Evolutionary conservation across 2,113 vertebrate species (phyloP), one percentile per base, ranked within the genome.

Genomic region (Microcebus jonahi): DNA sequence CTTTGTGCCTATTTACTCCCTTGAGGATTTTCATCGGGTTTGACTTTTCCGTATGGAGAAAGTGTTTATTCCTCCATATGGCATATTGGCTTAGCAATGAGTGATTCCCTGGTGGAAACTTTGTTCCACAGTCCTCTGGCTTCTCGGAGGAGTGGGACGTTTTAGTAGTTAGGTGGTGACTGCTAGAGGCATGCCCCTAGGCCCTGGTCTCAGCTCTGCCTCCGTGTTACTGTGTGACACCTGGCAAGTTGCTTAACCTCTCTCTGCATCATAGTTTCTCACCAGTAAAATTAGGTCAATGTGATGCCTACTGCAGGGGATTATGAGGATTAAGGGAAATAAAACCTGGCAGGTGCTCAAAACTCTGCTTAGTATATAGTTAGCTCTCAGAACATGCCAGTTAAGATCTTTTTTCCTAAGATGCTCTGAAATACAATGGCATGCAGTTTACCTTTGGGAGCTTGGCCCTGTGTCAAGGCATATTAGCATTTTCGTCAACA

Each of bases 31-130:
- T 92, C 88, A 88, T 92, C 88, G 83, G 85, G 91, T 57, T 95
- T 94, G 95, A 90, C 70, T 92, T 85, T 92, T 82, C 76, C 91
- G 94, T 90, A 48, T 1, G 45, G 77, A 88, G 76, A 94, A 93
- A 61, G 61, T 88, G 84, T 95, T 70, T 83, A 25, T 97, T 88
- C 73, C 48, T 53, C 94, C 91, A 45, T 97, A 93, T 96, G 95
- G 20, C 86, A 3, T 42, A 23, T 27, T 95, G 92, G 94, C 93
- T 96, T 89, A 88, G 68, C 61, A 75, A 4, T 45, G 89, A 93
- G 86, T 88, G 73, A 73, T 79, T 93, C 61, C 70, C 61, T 90
- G 39, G 68, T 85, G 88, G 88, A 71, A 90, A 48, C 36, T 79
- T 55, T n/a, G 70, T 71, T 67, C 31, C 25, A 15, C 25, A 42